These are phyloP conservation scores for Amphipyra berbera DNA, from an alignment of 2,888 invertebrate species.

Conservation along the genomic window DNA sequence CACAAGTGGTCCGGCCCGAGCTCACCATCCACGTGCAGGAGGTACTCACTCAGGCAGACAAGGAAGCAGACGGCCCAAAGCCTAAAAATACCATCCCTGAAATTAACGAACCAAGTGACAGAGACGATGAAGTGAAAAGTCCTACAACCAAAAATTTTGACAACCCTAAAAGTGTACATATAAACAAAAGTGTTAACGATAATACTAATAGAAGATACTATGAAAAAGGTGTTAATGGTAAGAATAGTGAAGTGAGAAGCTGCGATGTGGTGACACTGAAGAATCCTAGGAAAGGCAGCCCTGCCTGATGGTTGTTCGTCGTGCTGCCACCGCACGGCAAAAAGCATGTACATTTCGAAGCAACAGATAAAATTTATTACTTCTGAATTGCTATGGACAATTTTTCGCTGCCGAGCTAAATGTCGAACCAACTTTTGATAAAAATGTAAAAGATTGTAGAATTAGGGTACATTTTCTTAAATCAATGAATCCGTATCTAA, in stretches of 20 bases:
- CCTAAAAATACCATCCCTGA: conserved; percentile 75
- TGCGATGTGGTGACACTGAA: conserved; percentile 61
- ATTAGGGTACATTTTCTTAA: neutral
- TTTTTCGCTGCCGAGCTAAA: conserved; percentile 47
- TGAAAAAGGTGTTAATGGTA: conserved; percentile 47
- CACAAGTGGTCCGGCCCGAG: conserved; percentile 83
- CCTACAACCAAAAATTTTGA: conserved; percentile 30
- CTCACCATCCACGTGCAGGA: conserved; percentile 85
- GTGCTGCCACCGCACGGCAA: conserved; percentile 80
- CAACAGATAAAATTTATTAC: conserved; percentile 83
- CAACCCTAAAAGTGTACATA: conserved; percentile 35
- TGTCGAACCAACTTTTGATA: conserved; percentile 38
- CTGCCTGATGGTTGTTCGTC: conserved; percentile 85
- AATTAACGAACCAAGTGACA: conserved; percentile 78
- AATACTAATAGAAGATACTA: conserved; percentile 39
- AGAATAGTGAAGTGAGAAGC: conserved; percentile 52
- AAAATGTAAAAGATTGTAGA: neutral
- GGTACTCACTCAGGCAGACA: conserved; percentile 81
- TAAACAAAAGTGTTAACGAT: conserved; percentile 34
- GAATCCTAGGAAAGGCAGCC: conserved; percentile 61
- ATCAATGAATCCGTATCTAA: too few species aligned
- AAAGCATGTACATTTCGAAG: conserved; percentile 87
- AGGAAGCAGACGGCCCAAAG: conserved; percentile 63
- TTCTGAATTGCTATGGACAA: conserved; percentile 67
- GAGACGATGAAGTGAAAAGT: conserved; percentile 57